A percentile compares a stretch with the other conserved stretches of the same genome.
These are phyloP conservation scores for Hippocampus guttulatus DNA, from an alignment of 2,113 vertebrate genomes.

Conservation along the genomic window DNA sequence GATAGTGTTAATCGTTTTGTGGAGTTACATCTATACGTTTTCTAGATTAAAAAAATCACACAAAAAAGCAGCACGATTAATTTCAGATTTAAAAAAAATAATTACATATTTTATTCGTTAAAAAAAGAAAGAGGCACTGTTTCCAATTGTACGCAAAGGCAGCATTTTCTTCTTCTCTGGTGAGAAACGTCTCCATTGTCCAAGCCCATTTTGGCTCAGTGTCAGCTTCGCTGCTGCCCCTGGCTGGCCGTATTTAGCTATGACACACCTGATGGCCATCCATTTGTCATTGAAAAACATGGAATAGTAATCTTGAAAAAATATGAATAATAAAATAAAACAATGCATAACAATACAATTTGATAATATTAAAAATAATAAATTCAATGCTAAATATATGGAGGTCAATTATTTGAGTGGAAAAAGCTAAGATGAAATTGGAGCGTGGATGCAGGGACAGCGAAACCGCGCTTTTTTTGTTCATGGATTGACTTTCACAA, in stretches of 20 bases:
- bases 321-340: too few relatives aligned
- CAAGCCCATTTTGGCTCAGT: background rate
- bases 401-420: too few relatives aligned
- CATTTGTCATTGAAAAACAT: too few relatives aligned
- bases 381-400: too few relatives aligned
- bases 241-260: slow-evolving; percentile 28
- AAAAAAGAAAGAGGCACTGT: background rate
- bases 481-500: too few relatives aligned
- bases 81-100: accelerated
- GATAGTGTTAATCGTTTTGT: background rate
- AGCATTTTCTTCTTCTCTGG: slow-evolving; percentile 31
- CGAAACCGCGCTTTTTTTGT: too few relatives aligned
- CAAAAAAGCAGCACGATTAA: too few relatives aligned
- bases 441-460: too few relatives aligned
- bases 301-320: too few relatives aligned
- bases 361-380: too few relatives aligned
- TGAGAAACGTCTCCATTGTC: slow-evolving; percentile 2
- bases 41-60: background rate
- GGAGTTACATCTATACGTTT: background rate
- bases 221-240: slow-evolving; percentile 36
- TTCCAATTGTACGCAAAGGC: slow-evolving; percentile 17
- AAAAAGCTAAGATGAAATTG: too few relatives aligned
- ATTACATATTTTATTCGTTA: background rate
- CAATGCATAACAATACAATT: too few relatives aligned
- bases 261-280: slow-evolving; percentile 1